phyloP scores from a whole-genome alignment of 1,140 invertebrate species.

The Drosophila jambulina region DNA sequence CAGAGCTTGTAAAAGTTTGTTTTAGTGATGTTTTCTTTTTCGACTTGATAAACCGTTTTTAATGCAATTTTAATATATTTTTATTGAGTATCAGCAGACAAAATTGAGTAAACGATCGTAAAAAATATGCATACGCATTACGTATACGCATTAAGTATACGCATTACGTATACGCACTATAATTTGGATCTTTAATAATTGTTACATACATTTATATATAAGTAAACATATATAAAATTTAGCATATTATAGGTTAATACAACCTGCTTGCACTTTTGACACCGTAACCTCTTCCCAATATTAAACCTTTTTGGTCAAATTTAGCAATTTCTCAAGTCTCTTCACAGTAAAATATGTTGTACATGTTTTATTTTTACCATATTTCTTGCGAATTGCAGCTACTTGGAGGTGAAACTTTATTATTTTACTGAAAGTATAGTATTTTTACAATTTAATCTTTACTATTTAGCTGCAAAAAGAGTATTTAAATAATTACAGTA shows the following conservation, averaged over 20 bases:
- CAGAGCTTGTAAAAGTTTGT: not conserved
- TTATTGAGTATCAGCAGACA: not conserved
- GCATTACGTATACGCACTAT: constrained; percentile 4
- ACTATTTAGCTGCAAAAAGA: too few species aligned
- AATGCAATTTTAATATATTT: not conserved
- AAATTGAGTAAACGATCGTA: not conserved
- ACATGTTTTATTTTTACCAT: too few species aligned
- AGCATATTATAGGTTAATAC: too few species aligned
- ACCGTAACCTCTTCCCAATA: too few species aligned
- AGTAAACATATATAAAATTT: not conserved
- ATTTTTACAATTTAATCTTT: too few species aligned
- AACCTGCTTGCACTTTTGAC: too few species aligned
- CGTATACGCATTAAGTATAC: not conserved
- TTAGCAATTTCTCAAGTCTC: not conserved
- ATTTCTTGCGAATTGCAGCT: too few species aligned
- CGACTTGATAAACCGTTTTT: not conserved
- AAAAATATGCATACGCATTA: constrained; percentile 6
- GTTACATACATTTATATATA: not conserved
- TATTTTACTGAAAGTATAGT: not conserved
- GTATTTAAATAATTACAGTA: not conserved
- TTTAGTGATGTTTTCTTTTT: not conserved
- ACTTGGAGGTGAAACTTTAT: too few species aligned
- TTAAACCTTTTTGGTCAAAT: not conserved
- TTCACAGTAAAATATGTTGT: too few species aligned
- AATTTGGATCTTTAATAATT: not conserved